These are phyloP conservation scores for Plusia festucae DNA, from an alignment of 2,888 invertebrate species.

Conservation along the genomic window DNA sequence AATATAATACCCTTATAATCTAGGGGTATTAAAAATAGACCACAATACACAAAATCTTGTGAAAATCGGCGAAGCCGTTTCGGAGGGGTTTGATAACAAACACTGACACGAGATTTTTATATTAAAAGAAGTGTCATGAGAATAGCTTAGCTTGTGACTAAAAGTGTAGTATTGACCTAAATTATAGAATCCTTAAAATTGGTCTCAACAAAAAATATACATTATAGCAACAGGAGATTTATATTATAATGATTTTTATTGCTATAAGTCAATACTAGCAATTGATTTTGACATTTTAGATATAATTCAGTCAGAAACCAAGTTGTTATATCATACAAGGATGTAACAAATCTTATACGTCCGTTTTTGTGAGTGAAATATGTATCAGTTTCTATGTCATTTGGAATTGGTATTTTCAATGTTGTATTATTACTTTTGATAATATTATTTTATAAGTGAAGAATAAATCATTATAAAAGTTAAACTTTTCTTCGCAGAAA, in stretches of 20 bases:
- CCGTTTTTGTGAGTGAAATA: slow-evolving; percentile 23
- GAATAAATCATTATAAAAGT: no score
- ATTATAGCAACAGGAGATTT: slow-evolving; percentile 10
- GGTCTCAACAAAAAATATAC: slow-evolving; percentile 16
- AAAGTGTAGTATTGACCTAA: neutral
- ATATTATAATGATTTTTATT: slow-evolving; percentile 11
- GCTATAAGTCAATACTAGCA: slow-evolving; percentile 40
- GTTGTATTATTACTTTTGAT: neutral
- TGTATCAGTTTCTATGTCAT: slow-evolving; percentile 26
- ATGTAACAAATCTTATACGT: slow-evolving; percentile 23
- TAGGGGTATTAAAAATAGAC: no score
- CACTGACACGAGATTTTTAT: no score
- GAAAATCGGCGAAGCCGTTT: no score
- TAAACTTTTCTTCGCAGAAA: no score
- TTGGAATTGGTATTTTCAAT: slow-evolving; percentile 7
- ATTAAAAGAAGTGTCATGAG: neutral
- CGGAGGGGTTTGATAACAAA: no score
- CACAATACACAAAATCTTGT: no score
- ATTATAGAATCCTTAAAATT: neutral
- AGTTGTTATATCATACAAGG: slow-evolving; percentile 40
- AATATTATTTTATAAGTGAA: no score
- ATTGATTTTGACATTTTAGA: slow-evolving; percentile 37
- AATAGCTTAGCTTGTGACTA: neutral
- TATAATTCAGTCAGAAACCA: slow-evolving; percentile 27
- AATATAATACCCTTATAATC: no score